phyloP scores from a whole-genome alignment of 1,140 invertebrate genomes.

The Drosophila mojavensis region DNA sequence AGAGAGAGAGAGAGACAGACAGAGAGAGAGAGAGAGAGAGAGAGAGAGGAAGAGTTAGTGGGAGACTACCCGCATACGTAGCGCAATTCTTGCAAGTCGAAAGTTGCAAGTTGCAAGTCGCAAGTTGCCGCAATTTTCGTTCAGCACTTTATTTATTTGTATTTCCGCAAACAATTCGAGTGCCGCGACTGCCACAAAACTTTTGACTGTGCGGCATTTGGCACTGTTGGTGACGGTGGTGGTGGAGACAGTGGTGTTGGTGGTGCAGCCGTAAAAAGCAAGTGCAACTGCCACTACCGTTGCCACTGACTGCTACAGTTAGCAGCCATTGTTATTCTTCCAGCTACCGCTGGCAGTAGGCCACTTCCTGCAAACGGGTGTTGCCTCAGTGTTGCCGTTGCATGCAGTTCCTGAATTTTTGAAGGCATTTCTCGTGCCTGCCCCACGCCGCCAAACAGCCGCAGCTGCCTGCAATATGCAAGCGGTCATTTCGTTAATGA shows the following conservation, averaged over 20 bases:
- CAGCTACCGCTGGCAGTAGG: slow-evolving; percentile 59
- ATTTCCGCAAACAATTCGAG: slow-evolving; percentile 77
- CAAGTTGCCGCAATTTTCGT: slow-evolving; percentile 55
- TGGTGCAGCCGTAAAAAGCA: slow-evolving; percentile 2
- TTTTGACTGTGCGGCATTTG: slow-evolving; percentile 60
- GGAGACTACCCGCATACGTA: slow-evolving; percentile 17
- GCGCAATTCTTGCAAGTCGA: not conserved
- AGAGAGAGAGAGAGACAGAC: not conserved
- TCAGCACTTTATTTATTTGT: slow-evolving; percentile 74
- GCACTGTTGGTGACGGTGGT: slow-evolving; percentile 8
- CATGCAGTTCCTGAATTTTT: slow-evolving; percentile 77
- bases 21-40: not conserved
- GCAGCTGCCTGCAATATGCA: slow-evolving; percentile 67
- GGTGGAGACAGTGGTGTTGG: not conserved
- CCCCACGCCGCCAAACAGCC: slow-evolving; percentile 19
- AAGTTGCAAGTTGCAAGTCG: slow-evolving; percentile 17
- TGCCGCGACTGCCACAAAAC: slow-evolving; percentile 64
- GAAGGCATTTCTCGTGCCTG: slow-evolving; percentile 68
- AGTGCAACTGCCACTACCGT: slow-evolving; percentile 10
- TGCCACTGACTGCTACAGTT: slow-evolving; percentile 5
- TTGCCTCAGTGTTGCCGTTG: slow-evolving; percentile 49
- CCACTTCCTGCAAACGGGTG: slow-evolving; percentile 65
- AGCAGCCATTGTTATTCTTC: slow-evolving; percentile 37
- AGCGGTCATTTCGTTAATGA: slow-evolving; percentile 83
- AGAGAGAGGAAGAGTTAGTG: not conserved